Percentiles rank a stretch among this genome's conserved stretches.
These are phyloP conservation scores for Echinarachnius parma DNA, from an alignment of 53 echinoderm and acorn worm genomes.

Conservation along the genomic window DNA sequence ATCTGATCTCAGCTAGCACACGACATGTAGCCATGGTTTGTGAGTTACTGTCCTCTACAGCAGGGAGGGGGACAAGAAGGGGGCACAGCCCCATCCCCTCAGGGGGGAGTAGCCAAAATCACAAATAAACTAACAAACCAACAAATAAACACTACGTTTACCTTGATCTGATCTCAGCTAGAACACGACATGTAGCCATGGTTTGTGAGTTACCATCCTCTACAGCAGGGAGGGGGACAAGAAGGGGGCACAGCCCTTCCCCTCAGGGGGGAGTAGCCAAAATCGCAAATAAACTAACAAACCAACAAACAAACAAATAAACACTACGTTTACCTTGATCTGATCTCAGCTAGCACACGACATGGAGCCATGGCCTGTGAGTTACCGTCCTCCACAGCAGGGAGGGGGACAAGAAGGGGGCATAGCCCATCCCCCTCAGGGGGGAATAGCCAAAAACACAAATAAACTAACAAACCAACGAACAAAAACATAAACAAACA, in stretches of 20 bases:
- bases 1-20: constrained; percentile 79
- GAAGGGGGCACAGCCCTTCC: not conserved
- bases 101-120: constrained; percentile 59
- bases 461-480: too few relatives aligned
- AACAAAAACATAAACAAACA: too few relatives aligned
- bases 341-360: constrained; percentile 70
- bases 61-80: constrained; percentile 66
- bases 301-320: too few relatives aligned
- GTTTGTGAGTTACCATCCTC: constrained; percentile 46
- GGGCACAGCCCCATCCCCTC: constrained; percentile 73
- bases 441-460: too few relatives aligned
- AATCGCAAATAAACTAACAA: not conserved
- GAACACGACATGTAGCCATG: constrained; percentile 63
- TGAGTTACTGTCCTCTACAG: constrained; percentile 63
- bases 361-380: constrained; percentile 66
- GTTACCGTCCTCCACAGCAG: constrained; percentile 57
- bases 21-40: constrained; percentile 79
- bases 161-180: constrained; percentile 73
- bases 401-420: constrained; percentile 55
- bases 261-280: not conserved
- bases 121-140: too few relatives aligned
- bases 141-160: too few relatives aligned
- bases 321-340: constrained; percentile 70
- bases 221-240: not conserved
- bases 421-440: constrained; percentile 58